Evolutionary conservation across 2,888 invertebrate species (phyloP), one percentile per base, ranked within the genome.

Genomic region (Phaonia tiefii): DNA sequence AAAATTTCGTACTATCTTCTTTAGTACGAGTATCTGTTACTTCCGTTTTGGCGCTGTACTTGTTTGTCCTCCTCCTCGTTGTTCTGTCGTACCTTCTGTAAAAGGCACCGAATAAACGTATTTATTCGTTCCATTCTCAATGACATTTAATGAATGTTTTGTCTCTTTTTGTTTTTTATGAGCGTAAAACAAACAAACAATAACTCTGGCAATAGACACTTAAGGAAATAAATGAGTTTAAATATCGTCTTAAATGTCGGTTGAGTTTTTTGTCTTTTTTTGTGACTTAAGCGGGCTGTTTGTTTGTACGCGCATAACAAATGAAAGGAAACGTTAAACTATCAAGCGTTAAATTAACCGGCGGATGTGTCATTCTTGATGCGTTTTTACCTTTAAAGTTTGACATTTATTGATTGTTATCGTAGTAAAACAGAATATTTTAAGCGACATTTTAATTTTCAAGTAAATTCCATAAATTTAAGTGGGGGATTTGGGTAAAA

Each of bases 201-300:
- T 56, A 49, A 37, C 15, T n/a, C 58, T 66, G 2, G 20, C 26
- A 67, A 25, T 15, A 25, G 26, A 42, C 51, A 63, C 67, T 63
- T 73, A 63, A 60, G 67, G 51, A 71, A 79, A 71, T 66, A 49
- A 72, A 75, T 71, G 49, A 42, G 60, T 77, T 66, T 49, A 49
- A 17, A 37, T 69, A 22, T 51, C 11, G 49, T 39, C 51, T n/a
- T 31, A 8, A 31, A 31, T 31, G 26, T 63, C 13, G 1, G 11
- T 7, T 66, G 31, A 31, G 31, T 31, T 31, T 3, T 31, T 31
- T 3, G 31, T 31, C 31, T 31, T 31, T 31, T 5, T 31, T 31
- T 31, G 3, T 31, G 31, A 31, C 31, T 5, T 8, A 31, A 31
- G 31, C 31, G 31, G 31, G 31, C 31, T 31, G 56, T 56, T 25